These are phyloP conservation scores for Antheraea assamensis DNA, from an alignment of 2,888 invertebrate genomes.

Conservation along the genomic window DNA sequence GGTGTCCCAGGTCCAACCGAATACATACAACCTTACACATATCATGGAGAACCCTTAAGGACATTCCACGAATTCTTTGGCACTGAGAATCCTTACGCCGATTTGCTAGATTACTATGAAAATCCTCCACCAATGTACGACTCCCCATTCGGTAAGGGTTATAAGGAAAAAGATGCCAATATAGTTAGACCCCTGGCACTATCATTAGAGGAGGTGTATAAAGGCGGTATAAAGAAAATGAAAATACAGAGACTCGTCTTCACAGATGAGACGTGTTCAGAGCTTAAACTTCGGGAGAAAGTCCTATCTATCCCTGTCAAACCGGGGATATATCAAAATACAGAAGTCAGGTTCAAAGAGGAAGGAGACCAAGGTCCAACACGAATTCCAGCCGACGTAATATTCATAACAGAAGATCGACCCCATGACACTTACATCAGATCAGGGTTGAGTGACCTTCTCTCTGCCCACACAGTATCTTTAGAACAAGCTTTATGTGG, in stretches of 20 bases:
- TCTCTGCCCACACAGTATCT: constrained; percentile 82
- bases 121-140: constrained; percentile 85
- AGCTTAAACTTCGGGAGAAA: constrained; percentile 86
- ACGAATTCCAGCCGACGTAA: constrained; percentile 88
- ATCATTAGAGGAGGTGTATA: constrained; percentile 83
- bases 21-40: constrained; percentile 88
- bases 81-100: constrained; percentile 90
- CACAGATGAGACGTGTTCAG: constrained; percentile 83
- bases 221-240: constrained; percentile 91
- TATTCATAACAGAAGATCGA: constrained; percentile 88
- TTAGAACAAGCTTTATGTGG: constrained; percentile 89
- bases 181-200: constrained; percentile 75
- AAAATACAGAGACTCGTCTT: constrained; percentile 89
- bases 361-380: constrained; percentile 91
- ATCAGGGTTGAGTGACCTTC: constrained; percentile 84
- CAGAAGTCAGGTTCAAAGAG: constrained; percentile 87
- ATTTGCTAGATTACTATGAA: constrained; percentile 85
- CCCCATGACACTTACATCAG: constrained; percentile 85
- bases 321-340: constrained; percentile 88
- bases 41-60: constrained; percentile 89
- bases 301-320: constrained; percentile 88
- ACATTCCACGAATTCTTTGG: constrained; percentile 93
- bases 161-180: constrained; percentile 83
- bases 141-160: constrained; percentile 82
- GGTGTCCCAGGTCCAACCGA: constrained; percentile 87